Conservation (phyloP, 2,113 vertebrate genomes). For the Guaruba guarouba region DNA sequence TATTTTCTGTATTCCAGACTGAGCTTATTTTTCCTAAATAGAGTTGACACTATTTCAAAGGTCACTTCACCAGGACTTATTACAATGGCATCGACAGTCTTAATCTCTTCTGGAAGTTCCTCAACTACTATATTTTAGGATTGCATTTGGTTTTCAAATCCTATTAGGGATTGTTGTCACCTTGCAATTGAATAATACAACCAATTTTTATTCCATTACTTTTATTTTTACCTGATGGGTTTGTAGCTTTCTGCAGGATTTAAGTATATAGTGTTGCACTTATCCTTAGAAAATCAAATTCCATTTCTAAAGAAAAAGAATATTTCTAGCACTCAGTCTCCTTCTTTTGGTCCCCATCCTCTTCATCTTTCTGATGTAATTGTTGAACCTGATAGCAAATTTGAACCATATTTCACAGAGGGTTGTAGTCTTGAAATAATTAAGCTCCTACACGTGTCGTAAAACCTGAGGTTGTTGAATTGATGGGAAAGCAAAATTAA, state of each 20-base stretch:
- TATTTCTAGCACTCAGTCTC: background rate
- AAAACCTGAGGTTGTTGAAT: background rate
- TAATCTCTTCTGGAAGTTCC: background rate
- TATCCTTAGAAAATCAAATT: background rate
- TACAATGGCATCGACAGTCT: background rate
- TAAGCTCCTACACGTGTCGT: background rate
- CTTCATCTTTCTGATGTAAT: background rate
- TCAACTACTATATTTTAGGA: background rate
- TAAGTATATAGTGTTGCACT: background rate
- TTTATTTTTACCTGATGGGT: background rate
- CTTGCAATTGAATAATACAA: background rate
- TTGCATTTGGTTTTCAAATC: background rate
- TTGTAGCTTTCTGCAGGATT: background rate
- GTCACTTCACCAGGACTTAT: background rate
- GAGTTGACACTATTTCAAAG: background rate
- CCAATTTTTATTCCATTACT: background rate
- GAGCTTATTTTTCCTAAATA: background rate
- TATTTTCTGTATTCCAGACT: background rate
- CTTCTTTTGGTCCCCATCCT: background rate
- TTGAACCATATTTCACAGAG: background rate
- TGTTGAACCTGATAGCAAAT: background rate
- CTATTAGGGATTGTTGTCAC: background rate
- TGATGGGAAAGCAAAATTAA: background rate
- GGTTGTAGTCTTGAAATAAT: background rate
- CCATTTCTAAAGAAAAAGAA: background rate